A percentile compares a stretch with the other conserved stretches of the same genome.
These are phyloP conservation scores for Eupelmus urozonus DNA, from an alignment of 2,888 invertebrate genomes.

Conservation along the genomic window DNA sequence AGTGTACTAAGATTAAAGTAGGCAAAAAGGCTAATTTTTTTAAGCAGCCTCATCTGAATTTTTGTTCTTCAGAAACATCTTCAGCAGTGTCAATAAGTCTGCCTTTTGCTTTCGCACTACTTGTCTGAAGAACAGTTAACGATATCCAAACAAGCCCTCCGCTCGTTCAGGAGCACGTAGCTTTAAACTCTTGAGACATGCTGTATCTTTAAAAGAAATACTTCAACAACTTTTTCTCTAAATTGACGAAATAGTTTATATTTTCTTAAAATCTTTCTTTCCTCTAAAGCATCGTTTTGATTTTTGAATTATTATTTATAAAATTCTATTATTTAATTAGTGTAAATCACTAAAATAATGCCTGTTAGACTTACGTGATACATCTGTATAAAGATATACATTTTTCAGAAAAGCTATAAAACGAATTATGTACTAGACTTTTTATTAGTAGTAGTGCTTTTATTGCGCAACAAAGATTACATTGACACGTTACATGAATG, in stretches of 20 bases:
- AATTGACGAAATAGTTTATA: constrained; percentile 15
- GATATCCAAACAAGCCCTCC: constrained; percentile 71
- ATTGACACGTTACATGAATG: too few species aligned
- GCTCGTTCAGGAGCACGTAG: constrained; percentile 56
- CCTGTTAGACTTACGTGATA: too few species aligned
- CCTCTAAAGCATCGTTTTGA: neutral
- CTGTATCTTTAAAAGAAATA: constrained; percentile 41
- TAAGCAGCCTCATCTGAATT: constrained; percentile 60
- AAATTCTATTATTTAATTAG: too few species aligned
- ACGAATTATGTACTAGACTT: too few species aligned
- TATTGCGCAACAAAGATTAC: too few species aligned
- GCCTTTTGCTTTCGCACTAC: constrained; percentile 54
- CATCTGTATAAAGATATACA: neutral
- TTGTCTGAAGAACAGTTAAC: constrained; percentile 70
- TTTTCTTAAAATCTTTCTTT: constrained; percentile 20
- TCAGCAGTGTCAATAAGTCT: constrained; percentile 48
- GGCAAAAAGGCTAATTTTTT: constrained; percentile 52
- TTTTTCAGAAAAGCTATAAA: neutral
- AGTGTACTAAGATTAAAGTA: constrained; percentile 33
- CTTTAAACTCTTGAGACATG: constrained; percentile 58
- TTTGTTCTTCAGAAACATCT: constrained; percentile 53
- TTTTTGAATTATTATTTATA: too few species aligned
- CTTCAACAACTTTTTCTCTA: constrained; percentile 25
- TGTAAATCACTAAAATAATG: too few species aligned
- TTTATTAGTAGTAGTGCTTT: too few species aligned